A percentile compares a stretch with the other conserved stretches of the same genome.
Conservation (phyloP, 2,888 invertebrate genomes). For the Ophioninae sp. region DNA sequence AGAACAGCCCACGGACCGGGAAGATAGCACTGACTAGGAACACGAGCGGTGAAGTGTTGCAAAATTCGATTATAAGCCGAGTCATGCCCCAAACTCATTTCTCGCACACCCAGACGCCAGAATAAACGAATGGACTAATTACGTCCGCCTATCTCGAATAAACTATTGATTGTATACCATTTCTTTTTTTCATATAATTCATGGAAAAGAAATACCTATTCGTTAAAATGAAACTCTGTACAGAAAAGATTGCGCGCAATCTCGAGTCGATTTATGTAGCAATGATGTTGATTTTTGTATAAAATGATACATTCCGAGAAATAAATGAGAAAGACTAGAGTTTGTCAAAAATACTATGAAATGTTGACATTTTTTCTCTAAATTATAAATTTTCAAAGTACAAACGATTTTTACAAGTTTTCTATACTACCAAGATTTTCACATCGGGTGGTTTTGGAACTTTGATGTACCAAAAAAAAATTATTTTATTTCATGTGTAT, state of each 20-base stretch:
- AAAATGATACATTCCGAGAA: neutral
- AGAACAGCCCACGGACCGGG: slow-evolving; percentile 29
- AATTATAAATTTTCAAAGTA: too few species aligned
- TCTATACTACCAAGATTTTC: too few species aligned
- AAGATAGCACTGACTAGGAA: slow-evolving; percentile 57
- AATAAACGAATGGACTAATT: slow-evolving; percentile 46
- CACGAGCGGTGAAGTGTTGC: slow-evolving; percentile 58
- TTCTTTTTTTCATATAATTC: neutral
- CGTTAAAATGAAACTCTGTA: neutral
- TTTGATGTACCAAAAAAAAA: too few species aligned
- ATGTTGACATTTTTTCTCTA: too few species aligned
- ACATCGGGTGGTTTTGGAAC: too few species aligned
- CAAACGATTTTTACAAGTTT: too few species aligned
- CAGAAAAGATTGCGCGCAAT: neutral
- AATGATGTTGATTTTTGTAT: neutral
- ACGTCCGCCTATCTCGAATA: slow-evolving; percentile 6
- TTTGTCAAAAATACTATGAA: neutral
- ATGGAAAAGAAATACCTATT: neutral
- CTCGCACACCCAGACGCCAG: slow-evolving; percentile 10
- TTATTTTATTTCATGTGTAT: too few species aligned
- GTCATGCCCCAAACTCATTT: slow-evolving; percentile 26
- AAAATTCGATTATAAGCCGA: slow-evolving; percentile 53
- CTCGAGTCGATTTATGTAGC: neutral
- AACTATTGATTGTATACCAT: slow-evolving; percentile 38
- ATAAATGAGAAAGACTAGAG: neutral